Base-by-base conservation (phyloP, 2,113 vertebrate species). In the Myrmecobius fasciatus region DNA sequence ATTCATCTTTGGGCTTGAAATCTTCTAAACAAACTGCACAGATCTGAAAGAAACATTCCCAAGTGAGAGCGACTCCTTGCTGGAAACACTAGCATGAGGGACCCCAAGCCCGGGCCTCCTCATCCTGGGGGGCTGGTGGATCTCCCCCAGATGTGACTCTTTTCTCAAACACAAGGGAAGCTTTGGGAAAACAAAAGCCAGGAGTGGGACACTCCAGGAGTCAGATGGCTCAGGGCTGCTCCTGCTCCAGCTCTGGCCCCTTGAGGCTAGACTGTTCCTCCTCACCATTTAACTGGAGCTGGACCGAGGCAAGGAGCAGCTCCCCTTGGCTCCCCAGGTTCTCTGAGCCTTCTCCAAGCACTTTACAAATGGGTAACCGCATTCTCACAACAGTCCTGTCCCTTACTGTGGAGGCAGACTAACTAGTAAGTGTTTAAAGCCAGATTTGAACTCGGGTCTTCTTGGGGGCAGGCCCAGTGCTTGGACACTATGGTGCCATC, bases 21-120 rank as follows among this genome's bases (percentile, higher is more conserved):
- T 99, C 99, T 98, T 99, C 99, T 98, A 99, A 98, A 98, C 99
- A 99, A 92, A 99, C 99, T 0, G 99, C 99, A 46, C 99, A 99
- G 98, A 99, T 99, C 99, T 99, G 98, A 89, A 94, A 98, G 93
- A 91, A 0, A 53, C 7, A 94, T 53, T 51, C 88, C 92, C 67
- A 91, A 8, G 46, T 97, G 51, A 97, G 94, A 51, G 43, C 47
- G 52, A 47, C 22, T 83, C 52, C 89, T 52, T 89, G 89, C 54
- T 31, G 88, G 90, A 90, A n/a, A 43, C 25, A 48, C 11, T 52
- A 52, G 93, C n/a, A 28, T 9, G 9, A 31, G 28, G 54, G 91
- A 88, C 52, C 89, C 36, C 89, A 96, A 89, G 47, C 56, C 56
- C 3, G 28, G 28, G 56, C 49, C 49, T 51, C 49, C 49, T 51